phyloP scores from a whole-genome alignment of 64 coral and sea anemone genomes.

The Platygyra sinensis region DNA sequence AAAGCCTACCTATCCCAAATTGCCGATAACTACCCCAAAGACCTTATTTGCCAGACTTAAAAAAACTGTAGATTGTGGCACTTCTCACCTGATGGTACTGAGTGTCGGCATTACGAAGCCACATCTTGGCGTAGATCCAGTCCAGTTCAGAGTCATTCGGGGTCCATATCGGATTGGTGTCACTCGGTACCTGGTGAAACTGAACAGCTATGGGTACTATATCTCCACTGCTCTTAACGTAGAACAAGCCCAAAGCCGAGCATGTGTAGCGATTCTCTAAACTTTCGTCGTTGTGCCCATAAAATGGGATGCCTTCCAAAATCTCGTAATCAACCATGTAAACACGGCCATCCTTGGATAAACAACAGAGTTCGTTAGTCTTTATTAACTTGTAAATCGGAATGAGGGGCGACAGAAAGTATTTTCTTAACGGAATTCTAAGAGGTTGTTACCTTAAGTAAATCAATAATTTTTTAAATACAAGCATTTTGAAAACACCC shows the following conservation, averaged over 20 bases:
- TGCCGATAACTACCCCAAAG: too few relatives aligned
- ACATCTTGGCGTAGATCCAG: conserved; percentile 88
- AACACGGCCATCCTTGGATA: conserved; percentile 70
- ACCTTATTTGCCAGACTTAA: too few relatives aligned
- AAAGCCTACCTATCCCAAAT: too few relatives aligned
- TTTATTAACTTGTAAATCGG: neutral
- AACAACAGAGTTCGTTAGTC: neutral
- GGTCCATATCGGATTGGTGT: conserved; percentile 89
- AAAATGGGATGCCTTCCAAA: conserved; percentile 61
- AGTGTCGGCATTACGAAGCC: conserved; percentile 68
- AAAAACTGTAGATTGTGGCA: too few relatives aligned
- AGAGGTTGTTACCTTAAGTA: too few relatives aligned
- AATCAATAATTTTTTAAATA: too few relatives aligned
- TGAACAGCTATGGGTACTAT: conserved; percentile 88
- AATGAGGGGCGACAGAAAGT: too few relatives aligned
- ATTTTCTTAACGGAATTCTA: too few relatives aligned
- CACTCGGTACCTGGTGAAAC: conserved; percentile 51
- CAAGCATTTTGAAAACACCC: too few relatives aligned
- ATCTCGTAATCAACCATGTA: conserved; percentile 74
- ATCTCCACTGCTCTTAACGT: conserved; percentile 52
- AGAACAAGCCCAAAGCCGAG: conserved; percentile 69
- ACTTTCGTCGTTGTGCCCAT: conserved; percentile 52
- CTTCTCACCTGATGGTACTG: conserved; percentile 88
- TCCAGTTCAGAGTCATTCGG: conserved; percentile 77
- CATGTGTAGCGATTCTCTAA: conserved; percentile 63